Evolutionary conservation across 2,888 invertebrate species (phyloP).

Genomic region (Melieria omissa): DNA sequence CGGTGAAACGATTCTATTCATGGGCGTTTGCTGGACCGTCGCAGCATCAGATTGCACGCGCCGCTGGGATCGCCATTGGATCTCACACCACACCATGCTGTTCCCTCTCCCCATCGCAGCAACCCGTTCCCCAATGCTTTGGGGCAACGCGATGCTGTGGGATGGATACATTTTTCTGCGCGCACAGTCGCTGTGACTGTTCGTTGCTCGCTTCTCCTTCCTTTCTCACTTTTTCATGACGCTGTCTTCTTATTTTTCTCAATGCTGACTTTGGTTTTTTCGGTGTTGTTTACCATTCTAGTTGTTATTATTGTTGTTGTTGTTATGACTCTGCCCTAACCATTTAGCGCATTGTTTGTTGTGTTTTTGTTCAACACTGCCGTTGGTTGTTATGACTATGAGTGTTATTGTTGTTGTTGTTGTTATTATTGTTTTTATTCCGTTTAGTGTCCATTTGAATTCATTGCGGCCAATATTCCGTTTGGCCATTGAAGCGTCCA

Average conservation of each 20-base stretch:
- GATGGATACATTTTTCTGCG: background rate
- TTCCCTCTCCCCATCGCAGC: too few relatives aligned
- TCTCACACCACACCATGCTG: too few relatives aligned
- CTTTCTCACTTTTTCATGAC: background rate
- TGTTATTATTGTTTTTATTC: conserved; percentile 52
- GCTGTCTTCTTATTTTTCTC: background rate
- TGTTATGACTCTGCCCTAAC: too few relatives aligned
- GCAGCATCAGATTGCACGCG: too few relatives aligned
- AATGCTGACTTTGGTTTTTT: background rate
- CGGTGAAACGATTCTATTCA: conserved; percentile 19
- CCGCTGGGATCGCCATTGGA: too few relatives aligned
- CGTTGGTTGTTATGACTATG: background rate
- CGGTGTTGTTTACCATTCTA: conserved; percentile 1
- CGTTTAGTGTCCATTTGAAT: conserved; percentile 59
- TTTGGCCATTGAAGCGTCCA: too few relatives aligned
- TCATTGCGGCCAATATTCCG: conserved; percentile 46
- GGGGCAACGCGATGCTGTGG: too few relatives aligned
- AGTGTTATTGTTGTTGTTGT: conserved; percentile 7
- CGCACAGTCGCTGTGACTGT: background rate
- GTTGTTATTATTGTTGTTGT: too few relatives aligned
- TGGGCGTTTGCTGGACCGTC: background rate
- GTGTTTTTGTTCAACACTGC: too few relatives aligned
- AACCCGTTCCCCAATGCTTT: too few relatives aligned
- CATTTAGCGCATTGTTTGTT: too few relatives aligned
- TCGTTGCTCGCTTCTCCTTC: background rate